A percentile compares a stretch with the other conserved stretches of the same genome.
These are phyloP conservation scores for Mylabris sibirica DNA, from an alignment of 2,888 invertebrate genomes.

Conservation along the genomic window DNA sequence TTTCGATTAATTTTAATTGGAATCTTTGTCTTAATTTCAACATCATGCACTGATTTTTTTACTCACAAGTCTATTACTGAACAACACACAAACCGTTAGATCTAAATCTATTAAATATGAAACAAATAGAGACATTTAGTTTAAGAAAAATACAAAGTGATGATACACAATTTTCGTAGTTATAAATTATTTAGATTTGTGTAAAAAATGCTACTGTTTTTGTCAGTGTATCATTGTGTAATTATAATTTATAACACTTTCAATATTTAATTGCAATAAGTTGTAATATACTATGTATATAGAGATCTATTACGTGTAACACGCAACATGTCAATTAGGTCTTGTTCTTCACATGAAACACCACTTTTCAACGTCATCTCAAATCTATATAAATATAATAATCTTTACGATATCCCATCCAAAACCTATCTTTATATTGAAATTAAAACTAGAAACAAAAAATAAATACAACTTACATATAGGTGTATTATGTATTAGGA, in stretches of 20 bases:
- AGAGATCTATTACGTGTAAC: conserved; percentile 22
- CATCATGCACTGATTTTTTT: not conserved
- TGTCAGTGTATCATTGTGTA: not conserved
- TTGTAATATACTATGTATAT: too few species aligned
- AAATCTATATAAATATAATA: conserved; percentile 8
- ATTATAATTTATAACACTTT: not conserved
- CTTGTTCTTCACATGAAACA: conserved; percentile 5
- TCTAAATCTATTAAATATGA: too few species aligned
- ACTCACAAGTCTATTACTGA: too few species aligned
- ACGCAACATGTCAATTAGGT: conserved; percentile 19
- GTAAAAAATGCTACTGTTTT: conserved; percentile 1
- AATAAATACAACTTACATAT: too few species aligned
- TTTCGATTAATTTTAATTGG: conserved; percentile 4
- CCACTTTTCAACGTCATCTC: conserved; percentile 2
- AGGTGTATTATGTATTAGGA: too few species aligned
- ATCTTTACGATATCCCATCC: not conserved
- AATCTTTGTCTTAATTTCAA: not conserved
- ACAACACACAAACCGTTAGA: too few species aligned
- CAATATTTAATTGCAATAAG: conserved; percentile 7
- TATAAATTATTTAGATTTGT: too few species aligned
- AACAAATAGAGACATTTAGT: too few species aligned
- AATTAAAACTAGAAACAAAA: not conserved
- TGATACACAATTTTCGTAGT: too few species aligned
- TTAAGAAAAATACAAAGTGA: too few species aligned
- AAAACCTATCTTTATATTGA: not conserved